These are phyloP conservation scores for Thera britannica DNA, from an alignment of 2,888 invertebrate genomes.

Conservation along the genomic window DNA sequence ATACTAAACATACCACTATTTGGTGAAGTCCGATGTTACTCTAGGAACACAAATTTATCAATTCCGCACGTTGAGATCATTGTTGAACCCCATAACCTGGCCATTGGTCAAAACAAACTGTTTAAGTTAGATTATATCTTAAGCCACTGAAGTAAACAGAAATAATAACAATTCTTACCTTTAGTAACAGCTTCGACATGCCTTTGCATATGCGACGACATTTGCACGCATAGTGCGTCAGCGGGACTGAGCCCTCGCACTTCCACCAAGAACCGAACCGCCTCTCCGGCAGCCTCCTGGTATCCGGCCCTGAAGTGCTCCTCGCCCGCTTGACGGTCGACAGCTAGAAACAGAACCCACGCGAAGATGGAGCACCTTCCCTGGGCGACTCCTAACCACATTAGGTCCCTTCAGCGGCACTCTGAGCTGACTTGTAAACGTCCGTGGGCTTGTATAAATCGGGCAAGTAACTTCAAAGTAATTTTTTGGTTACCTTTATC, in stretches of 20 bases:
- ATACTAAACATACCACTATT: too few relatives aligned
- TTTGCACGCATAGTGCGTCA: conserved; percentile 92
- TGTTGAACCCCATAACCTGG: too few relatives aligned
- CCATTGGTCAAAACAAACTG: too few relatives aligned
- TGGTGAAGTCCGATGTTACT: too few relatives aligned
- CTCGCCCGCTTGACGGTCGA: conserved; percentile 62
- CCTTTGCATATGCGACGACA: conserved; percentile 92
- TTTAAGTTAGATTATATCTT: too few relatives aligned
- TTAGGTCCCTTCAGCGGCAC: conserved; percentile 62
- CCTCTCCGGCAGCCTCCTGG: conserved; percentile 95
- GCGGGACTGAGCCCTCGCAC: conserved; percentile 91
- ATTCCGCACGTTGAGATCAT: too few relatives aligned
- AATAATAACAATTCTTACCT: conserved; percentile 59
- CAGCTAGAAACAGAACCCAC: conserved; percentile 71
- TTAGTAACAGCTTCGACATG: conserved; percentile 89
- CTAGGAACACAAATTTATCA: too few relatives aligned
- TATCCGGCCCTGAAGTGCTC: conserved; percentile 91
- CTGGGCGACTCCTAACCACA: conserved; percentile 63
- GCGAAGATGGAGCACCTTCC: conserved; percentile 65
- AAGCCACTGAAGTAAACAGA: not conserved
- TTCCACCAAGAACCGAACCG: conserved; percentile 95
- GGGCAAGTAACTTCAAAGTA: conserved; percentile 18
- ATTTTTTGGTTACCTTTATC: too few relatives aligned
- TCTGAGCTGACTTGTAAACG: conserved; percentile 46
- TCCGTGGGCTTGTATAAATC: conserved; percentile 15